These are phyloP conservation scores for Phataginus tricuspis DNA, from an alignment of 2,797 vertebrate genomes.

Conservation along the genomic window DNA sequence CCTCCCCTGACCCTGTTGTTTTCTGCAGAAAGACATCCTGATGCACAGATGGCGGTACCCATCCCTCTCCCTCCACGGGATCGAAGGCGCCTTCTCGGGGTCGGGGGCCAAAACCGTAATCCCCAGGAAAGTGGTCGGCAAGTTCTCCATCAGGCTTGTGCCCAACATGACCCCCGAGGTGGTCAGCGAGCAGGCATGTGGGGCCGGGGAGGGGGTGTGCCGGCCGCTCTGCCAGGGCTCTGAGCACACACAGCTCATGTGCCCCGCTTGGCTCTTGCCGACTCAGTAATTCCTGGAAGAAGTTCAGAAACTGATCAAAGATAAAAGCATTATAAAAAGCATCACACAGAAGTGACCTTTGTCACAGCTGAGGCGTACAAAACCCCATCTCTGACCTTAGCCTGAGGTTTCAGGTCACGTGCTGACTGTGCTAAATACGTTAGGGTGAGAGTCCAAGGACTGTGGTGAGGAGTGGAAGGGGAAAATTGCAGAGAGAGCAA, in stretches of 20 bases:
- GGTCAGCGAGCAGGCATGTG: slow-evolving; percentile 92
- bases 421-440: background rate
- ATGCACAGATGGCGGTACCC: slow-evolving; percentile 98
- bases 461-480: fast-evolving
- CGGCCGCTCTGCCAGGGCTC: no score
- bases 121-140: slow-evolving; percentile 96
- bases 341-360: fast-evolving
- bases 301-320: background rate
- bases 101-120: slow-evolving; percentile 96
- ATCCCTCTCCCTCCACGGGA: slow-evolving; percentile 96
- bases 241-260: background rate
- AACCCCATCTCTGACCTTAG: background rate
- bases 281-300: fast-evolving
- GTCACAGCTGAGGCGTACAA: background rate
- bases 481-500: background rate
- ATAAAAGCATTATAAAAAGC: background rate
- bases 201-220: fast-evolving
- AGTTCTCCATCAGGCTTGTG: slow-evolving; percentile 97
- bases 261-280: fast-evolving
- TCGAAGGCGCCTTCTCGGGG: slow-evolving; percentile 96
- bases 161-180: slow-evolving; percentile 95
- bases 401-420: background rate
- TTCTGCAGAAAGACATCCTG: slow-evolving; percentile 91
- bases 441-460: background rate
- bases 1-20: background rate